A percentile compares a stretch with the other conserved stretches of the same genome.
These are phyloP conservation scores for Okamejei kenojei DNA, from an alignment of 2,797 vertebrate genomes.

Conservation along the genomic window DNA sequence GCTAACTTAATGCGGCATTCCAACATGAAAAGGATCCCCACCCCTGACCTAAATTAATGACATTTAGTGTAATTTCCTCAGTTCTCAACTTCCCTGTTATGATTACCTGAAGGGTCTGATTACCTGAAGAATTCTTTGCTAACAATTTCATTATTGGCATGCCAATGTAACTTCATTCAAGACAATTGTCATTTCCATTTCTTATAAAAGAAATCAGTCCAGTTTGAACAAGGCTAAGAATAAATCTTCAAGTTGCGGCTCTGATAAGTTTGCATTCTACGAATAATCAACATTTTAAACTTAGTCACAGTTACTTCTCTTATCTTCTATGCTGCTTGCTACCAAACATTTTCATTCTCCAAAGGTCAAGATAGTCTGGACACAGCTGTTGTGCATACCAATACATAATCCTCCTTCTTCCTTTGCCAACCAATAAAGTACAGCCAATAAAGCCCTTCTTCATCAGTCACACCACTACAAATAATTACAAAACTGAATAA, in stretches of 20 bases:
- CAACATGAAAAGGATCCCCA: too few species aligned
- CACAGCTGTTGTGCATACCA: conserved; percentile 7
- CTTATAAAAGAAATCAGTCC: background rate
- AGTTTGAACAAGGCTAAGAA: background rate
- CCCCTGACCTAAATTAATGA: background rate
- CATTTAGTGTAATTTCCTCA: background rate
- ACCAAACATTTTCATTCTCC: background rate
- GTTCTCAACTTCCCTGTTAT: background rate
- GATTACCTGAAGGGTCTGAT: background rate
- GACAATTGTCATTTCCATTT: background rate
- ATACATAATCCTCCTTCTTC: background rate
- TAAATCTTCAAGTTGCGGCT: background rate
- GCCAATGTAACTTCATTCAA: too few species aligned
- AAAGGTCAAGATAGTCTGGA: background rate
- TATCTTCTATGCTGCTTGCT: background rate
- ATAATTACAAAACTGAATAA: conserved; percentile 9
- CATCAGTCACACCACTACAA: conserved; percentile 3
- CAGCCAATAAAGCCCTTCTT: conserved; percentile 6
- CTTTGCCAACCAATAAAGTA: background rate
- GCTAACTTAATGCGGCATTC: too few species aligned
- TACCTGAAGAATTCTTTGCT: background rate
- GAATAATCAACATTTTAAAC: too few species aligned
- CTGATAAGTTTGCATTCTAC: background rate
- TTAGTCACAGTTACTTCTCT: background rate
- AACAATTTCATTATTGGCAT: background rate